Base-by-base conservation (phyloP, 2,113 vertebrate species). In the Brienomyrus brachyistius region DNA sequence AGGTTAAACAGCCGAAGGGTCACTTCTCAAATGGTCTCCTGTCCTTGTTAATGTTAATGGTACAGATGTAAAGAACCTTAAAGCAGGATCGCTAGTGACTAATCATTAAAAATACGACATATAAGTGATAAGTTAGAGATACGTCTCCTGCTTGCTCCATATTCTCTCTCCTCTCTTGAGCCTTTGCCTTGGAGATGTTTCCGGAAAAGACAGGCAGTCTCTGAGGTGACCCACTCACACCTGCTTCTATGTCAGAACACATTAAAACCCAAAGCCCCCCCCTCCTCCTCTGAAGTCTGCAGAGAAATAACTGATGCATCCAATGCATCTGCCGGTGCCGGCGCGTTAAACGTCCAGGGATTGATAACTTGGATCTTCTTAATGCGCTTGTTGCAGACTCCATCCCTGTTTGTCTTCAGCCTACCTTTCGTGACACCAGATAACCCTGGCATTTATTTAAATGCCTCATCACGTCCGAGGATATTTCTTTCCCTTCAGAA, bases 381-480 rank as follows among this genome's bases (percentile, higher is more conserved):
- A 54, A 43, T 45, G 31, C 31, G 11, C 74, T 88, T 50, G 27
- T 88, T 56, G 31, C 31, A 48, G 70, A 52, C 43, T 90, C 21
- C 51, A 43, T 88, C 52, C 74, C 82, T 87, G n/a, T 85, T 31
- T 54, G 83, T 90, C 88, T 85, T 88, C 88, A 15, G 88, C 35
- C 74, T 88, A 66, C 82, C 87, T 84, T 43, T 23, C n/a, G 31
- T 40, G 56, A 56, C 87, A 85, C 50, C 35, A 90, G 87, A 90
- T 90, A 90, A 90, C 87, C 87, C 87, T 48, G 45, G 87, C 40
- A 43, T n/a, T 85, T 90, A 88, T 88, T 90, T 88, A 88, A 84
- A 88, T 84, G 82, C 50, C 35, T 88, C 31, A 85, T 54, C 43
- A 31, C 11, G 87, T 43, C 90, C 80, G 66, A 47, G 74, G 74